Conservation (phyloP, 2,888 invertebrate genomes). For the Embidobia sp. region DNA sequence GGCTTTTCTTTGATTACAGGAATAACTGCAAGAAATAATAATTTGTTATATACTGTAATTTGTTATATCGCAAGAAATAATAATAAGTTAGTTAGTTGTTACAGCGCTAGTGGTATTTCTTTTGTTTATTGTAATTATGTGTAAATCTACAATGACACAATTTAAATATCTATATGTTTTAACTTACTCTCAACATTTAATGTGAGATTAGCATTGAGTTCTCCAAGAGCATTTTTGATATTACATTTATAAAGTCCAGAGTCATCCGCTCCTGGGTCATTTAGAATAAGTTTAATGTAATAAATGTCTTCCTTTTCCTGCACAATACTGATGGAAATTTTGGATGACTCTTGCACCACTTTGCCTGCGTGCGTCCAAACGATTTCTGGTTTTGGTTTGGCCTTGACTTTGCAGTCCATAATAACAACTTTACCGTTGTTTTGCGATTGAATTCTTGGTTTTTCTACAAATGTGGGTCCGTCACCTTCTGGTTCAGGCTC, state of each 20-base stretch:
- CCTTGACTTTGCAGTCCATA: slow-evolving; percentile 93
- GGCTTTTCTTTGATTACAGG: slow-evolving; percentile 97
- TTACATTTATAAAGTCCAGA: slow-evolving; percentile 99
- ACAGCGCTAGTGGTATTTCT: no score
- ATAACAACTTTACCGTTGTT: slow-evolving; percentile 91
- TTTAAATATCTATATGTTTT: no score
- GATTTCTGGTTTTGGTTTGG: slow-evolving; percentile 91
- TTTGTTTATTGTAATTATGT: no score
- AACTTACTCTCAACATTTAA: slow-evolving; percentile 98
- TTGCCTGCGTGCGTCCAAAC: slow-evolving; percentile 92
- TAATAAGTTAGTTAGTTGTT: no score
- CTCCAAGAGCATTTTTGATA: slow-evolving; percentile 97
- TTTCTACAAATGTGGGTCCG: slow-evolving; percentile 96
- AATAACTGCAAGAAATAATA: slow-evolving; percentile 86
- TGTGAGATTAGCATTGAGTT: slow-evolving; percentile 97
- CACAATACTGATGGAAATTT: slow-evolving; percentile 89
- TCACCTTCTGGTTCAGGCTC: slow-evolving; percentile 96
- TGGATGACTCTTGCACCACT: slow-evolving; percentile 90
- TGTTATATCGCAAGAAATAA: no score
- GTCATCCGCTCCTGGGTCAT: slow-evolving; percentile 96
- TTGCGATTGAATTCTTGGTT: slow-evolving; percentile 93
- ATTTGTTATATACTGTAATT: no score
- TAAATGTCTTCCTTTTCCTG: slow-evolving; percentile 90
- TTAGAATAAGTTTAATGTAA: slow-evolving; percentile 92
- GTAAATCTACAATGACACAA: no score